These are phyloP conservation scores for Rotaria sp. DNA, from an alignment of 2,888 invertebrate genomes.

Conservation along the genomic window DNA sequence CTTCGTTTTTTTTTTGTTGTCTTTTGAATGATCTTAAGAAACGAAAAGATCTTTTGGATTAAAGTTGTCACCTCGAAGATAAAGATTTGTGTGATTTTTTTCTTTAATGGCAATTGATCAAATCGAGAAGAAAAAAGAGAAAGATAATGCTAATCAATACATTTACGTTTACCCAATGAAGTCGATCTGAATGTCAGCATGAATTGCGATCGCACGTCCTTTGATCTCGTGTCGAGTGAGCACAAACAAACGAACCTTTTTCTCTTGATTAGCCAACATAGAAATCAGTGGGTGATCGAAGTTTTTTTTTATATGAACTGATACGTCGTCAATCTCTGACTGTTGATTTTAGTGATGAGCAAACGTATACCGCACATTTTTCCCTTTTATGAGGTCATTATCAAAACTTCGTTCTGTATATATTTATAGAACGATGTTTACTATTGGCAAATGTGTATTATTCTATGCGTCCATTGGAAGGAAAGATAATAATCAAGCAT, in stretches of 20 bases:
- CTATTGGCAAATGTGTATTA: background rate
- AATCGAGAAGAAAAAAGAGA: background rate
- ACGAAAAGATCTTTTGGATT: background rate
- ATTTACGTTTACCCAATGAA: background rate
- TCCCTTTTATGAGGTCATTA: background rate
- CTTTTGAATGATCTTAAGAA: background rate
- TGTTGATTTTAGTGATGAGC: background rate
- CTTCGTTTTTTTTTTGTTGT: too few relatives aligned
- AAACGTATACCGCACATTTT: background rate
- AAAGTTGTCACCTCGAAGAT: background rate
- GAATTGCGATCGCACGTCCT: constrained; percentile 5
- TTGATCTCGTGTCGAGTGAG: constrained; percentile 15
- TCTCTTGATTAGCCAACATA: constrained; percentile 10
- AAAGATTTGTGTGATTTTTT: background rate
- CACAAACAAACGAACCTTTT: constrained; percentile 19
- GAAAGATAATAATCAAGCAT: background rate
- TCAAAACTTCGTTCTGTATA: background rate
- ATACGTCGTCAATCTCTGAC: background rate
- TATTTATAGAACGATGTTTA: background rate
- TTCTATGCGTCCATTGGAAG: background rate
- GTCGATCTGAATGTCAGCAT: constrained; percentile 10
- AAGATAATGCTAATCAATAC: constrained; percentile 13
- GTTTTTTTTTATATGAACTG: background rate
- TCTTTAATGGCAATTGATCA: background rate
- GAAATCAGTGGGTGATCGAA: constrained; percentile 8